These are phyloP conservation scores for Acleris holmiana DNA, from an alignment of 2,888 invertebrate species.

Conservation along the genomic window DNA sequence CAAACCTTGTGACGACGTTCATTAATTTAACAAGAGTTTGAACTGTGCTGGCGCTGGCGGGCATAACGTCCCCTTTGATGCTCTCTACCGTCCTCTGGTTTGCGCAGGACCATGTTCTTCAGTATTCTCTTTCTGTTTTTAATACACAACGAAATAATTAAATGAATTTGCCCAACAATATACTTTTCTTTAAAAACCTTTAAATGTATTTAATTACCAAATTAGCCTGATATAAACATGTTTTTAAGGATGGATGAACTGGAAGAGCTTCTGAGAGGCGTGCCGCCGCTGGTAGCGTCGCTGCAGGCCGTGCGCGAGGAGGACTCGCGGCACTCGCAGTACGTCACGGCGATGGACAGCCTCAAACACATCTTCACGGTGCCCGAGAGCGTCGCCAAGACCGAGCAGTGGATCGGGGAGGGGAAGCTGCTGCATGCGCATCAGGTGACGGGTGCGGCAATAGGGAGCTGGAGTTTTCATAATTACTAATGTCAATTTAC, in stretches of 20 bases:
- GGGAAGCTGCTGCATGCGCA: conserved; percentile 98
- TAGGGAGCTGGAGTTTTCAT: background rate
- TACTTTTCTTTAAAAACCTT: too few species aligned
- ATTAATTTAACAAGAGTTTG: too few species aligned
- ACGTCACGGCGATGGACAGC: conserved; percentile 99
- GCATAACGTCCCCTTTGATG: too few species aligned
- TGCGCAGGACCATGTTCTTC: too few species aligned
- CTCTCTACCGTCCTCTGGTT: too few species aligned
- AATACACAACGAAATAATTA: too few species aligned
- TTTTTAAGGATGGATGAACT: conserved; percentile 89
- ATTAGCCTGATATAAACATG: background rate
- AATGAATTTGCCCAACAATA: too few species aligned
- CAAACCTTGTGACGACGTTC: too few species aligned
- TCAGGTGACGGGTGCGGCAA: conserved; percentile 79
- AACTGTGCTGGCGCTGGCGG: too few species aligned
- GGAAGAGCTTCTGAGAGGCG: conserved; percentile 88
- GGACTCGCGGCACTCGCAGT: conserved; percentile 97
- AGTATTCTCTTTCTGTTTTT: too few species aligned
- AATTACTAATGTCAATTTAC: background rate
- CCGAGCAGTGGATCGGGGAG: conserved; percentile 96
- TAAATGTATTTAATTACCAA: too few species aligned
- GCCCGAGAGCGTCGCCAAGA: conserved; percentile 97
- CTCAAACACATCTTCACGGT: conserved; percentile 99
- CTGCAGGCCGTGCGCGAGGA: conserved; percentile 95
- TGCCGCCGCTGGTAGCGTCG: conserved; percentile 91